A percentile compares a stretch with the other conserved stretches of the same genome.
Conservation (phyloP, 2,113 vertebrate species). For the Petroica traversi region DNA sequence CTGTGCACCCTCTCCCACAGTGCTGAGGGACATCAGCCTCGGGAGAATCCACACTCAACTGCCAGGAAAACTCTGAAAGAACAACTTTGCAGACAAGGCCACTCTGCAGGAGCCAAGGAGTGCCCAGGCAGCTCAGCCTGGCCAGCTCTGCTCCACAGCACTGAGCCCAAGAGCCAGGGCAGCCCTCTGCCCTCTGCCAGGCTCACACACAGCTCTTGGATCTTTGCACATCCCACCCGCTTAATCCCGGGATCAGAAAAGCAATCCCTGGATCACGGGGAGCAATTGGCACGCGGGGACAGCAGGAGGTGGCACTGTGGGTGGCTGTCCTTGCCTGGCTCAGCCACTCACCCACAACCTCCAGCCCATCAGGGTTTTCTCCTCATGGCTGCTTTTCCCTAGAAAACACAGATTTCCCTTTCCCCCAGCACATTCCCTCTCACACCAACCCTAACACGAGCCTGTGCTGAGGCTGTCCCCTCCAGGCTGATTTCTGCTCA, state of each 20-base stretch:
- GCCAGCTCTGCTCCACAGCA: fast-evolving
- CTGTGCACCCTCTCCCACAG: neutral
- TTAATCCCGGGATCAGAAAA: neutral
- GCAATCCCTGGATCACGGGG: neutral
- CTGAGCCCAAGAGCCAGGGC: neutral
- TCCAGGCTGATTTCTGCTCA: neutral
- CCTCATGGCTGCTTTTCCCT: neutral
- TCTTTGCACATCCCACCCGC: neutral
- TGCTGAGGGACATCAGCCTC: fast-evolving
- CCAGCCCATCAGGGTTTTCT: fast-evolving
- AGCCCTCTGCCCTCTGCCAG: neutral
- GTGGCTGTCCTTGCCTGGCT: neutral
- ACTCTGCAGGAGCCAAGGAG: fast-evolving
- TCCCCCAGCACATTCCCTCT: neutral
- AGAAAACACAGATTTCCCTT: neutral
- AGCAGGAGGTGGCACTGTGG: neutral
- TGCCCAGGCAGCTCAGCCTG: fast-evolving
- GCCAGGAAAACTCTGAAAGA: neutral
- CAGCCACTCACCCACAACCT: fast-evolving
- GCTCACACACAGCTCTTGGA: neutral
- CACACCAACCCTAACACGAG: fast-evolving
- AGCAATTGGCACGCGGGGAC: neutral
- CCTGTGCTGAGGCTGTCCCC: neutral
- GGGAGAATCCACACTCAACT: neutral
- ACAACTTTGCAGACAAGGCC: neutral